These are phyloP conservation scores for Cephus sareptanus DNA, from an alignment of 2,888 invertebrate genomes.

Conservation along the genomic window DNA sequence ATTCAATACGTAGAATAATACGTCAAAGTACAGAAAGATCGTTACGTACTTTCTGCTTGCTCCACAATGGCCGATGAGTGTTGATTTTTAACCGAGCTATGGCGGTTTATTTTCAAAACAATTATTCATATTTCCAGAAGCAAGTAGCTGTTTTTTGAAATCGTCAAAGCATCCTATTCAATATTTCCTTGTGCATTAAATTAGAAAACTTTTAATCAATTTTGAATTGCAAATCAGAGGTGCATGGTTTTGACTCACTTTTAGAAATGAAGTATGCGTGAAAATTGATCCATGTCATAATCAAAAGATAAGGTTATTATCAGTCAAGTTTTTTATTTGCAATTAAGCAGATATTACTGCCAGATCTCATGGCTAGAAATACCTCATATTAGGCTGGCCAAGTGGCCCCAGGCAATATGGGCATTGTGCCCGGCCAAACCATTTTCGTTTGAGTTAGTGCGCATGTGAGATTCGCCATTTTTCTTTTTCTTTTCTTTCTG, in stretches of 20 bases:
- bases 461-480: not conserved
- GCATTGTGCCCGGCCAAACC: conserved; percentile 46
- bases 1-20: not conserved
- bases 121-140: not conserved
- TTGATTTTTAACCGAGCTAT: not conserved
- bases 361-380: conserved; percentile 41
- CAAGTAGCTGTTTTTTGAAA: not conserved
- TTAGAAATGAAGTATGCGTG: not conserved
- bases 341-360: not conserved
- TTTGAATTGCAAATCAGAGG: not conserved
- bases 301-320: not conserved
- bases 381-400: conserved; percentile 26
- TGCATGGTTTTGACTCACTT: not conserved
- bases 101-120: not conserved
- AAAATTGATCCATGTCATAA: not conserved
- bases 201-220: not conserved
- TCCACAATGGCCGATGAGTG: not conserved
- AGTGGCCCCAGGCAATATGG: conserved; percentile 32
- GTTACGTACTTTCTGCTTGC: not conserved
- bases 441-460: not conserved
- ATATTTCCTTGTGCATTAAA: not conserved
- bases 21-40: not conserved
- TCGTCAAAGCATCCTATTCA: not conserved
- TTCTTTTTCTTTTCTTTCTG: not conserved
- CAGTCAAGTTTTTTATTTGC: not conserved